Conservation (phyloP, 2,797 vertebrate genomes). For the Poeciliopsis infans region DNA sequence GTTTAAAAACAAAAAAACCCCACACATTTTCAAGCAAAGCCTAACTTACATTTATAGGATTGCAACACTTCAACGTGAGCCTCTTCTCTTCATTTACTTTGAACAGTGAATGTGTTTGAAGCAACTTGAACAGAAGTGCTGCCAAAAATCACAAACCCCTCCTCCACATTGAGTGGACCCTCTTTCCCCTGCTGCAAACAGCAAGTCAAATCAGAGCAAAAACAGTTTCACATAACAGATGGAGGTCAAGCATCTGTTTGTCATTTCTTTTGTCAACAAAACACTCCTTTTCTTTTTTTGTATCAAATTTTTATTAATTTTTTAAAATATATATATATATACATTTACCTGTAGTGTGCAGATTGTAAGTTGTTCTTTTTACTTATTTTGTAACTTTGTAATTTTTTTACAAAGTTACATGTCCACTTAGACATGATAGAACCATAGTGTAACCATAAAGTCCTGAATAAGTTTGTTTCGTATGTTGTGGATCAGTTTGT, state of each 20-base stretch:
- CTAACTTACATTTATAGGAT: constrained; percentile 7
- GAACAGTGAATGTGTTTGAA: constrained; percentile 20
- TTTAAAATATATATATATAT: no score
- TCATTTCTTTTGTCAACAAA: constrained; percentile 18
- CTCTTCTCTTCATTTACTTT: constrained; percentile 19
- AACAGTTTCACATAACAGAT: background rate
- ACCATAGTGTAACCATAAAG: no score
- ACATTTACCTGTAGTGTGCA: background rate
- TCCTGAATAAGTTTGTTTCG: background rate
- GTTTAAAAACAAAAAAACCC: background rate
- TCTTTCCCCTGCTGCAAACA: constrained; percentile 16
- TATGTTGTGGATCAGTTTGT: background rate
- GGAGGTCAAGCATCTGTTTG: constrained; percentile 14
- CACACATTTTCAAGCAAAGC: background rate
- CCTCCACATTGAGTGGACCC: background rate
- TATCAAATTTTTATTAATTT: background rate
- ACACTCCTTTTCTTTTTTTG: constrained; percentile 6
- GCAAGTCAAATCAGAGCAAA: constrained; percentile 1
- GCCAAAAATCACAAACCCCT: constrained; percentile 31
- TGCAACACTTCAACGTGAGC: constrained; percentile 12
- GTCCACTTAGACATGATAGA: no score
- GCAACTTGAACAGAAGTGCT: constrained; percentile 29
- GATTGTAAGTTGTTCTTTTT: background rate
- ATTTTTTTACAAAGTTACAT: background rate
- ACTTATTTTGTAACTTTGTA: background rate